A percentile compares a stretch with the other conserved stretches of the same genome.
These are phyloP conservation scores for Dichetophora obliterata DNA, from an alignment of 2,888 invertebrate genomes.

Conservation along the genomic window DNA sequence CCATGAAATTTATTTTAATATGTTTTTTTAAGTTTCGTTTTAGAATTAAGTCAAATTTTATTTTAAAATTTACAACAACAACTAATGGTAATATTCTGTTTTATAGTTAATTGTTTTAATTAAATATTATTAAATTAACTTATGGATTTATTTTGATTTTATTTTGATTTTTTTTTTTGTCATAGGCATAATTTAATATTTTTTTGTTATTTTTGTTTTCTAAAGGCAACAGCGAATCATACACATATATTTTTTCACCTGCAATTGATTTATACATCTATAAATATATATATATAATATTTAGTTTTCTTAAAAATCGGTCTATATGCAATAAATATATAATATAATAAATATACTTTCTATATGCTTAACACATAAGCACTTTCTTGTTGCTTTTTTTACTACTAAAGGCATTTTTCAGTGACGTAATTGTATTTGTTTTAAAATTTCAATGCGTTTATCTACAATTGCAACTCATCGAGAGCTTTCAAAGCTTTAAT, in stretches of 20 bases:
- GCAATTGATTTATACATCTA: conserved; percentile 14
- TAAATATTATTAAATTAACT: not conserved
- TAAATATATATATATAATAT: conserved; percentile 31
- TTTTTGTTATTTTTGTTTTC: conserved; percentile 9
- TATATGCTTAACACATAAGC: not conserved
- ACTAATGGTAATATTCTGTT: conserved; percentile 10
- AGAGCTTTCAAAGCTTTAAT: conserved; percentile 15
- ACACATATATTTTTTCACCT: conserved; percentile 2
- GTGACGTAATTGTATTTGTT: conserved; percentile 28
- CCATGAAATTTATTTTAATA: conserved; percentile 14
- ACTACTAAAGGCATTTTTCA: conserved; percentile 35
- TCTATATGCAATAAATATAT: not conserved
- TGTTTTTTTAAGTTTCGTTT: not conserved
- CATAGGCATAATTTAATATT: conserved; percentile 1
- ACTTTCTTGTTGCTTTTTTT: not conserved
- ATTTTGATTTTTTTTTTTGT: not conserved
- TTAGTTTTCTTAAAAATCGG: conserved; percentile 22
- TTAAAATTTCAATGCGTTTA: not conserved
- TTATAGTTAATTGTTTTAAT: not conserved
- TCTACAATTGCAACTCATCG: conserved; percentile 1
- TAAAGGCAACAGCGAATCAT: conserved; percentile 55
- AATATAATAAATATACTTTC: not conserved
- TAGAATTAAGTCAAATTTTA: conserved; percentile 30
- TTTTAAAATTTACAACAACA: conserved; percentile 41
- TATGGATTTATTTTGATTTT: not conserved